Conservation (phyloP, 2,888 invertebrate genomes). For the Hermodice carunculata region DNA sequence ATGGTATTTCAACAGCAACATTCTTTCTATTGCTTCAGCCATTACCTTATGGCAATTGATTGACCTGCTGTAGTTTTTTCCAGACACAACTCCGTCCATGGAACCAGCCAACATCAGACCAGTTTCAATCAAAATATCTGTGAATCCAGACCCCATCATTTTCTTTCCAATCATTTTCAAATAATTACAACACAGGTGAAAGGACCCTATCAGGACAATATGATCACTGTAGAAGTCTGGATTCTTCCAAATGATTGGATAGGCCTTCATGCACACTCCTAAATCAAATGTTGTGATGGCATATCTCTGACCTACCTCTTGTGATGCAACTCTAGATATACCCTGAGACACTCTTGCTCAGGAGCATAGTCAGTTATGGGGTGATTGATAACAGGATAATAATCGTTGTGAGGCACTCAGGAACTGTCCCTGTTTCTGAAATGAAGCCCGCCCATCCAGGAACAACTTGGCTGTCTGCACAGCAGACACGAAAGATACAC, state of each 20-base stretch:
- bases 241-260: conserved; percentile 34
- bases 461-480: background rate
- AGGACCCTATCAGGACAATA: conserved; percentile 32
- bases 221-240: conserved; percentile 29
- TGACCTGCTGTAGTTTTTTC: conserved; percentile 38
- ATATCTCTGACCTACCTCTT: conserved; percentile 34
- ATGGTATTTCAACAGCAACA: conserved; percentile 26
- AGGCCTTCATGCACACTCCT: conserved; percentile 42
- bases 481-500: background rate
- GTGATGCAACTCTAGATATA: conserved; percentile 12
- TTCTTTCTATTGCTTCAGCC: conserved; percentile 32
- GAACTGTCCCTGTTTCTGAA: conserved; percentile 32
- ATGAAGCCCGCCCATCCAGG: conserved; percentile 39
- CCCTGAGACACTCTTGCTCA: conserved; percentile 13
- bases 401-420: conserved; percentile 35
- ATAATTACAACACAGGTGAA: conserved; percentile 26
- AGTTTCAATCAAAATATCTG: conserved; percentile 31
- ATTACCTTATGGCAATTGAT: conserved; percentile 39
- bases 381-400: conserved; percentile 21
- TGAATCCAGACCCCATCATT: conserved; percentile 31
- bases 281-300: conserved; percentile 44
- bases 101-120: conserved; percentile 32
- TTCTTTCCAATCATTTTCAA: conserved; percentile 32
- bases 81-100: conserved; percentile 32
- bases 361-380: conserved; percentile 25